Percentiles rank a stretch among this genome's conserved stretches.
Conservation (phyloP, 2,888 invertebrate genomes). For the Cheilosia impressa region DNA sequence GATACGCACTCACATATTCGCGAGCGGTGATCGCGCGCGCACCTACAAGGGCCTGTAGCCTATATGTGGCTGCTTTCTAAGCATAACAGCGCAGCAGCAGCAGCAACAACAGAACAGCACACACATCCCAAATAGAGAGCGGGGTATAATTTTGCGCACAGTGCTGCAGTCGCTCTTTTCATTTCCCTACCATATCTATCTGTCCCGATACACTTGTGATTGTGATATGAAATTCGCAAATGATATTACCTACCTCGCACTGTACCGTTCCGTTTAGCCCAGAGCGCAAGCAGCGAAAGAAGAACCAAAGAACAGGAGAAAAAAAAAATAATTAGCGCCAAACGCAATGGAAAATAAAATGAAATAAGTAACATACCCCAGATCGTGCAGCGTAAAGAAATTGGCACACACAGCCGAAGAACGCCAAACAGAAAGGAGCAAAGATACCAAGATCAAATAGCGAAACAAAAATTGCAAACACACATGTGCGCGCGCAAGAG, state of each 20-base stretch:
- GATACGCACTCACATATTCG: slow-evolving; percentile 73
- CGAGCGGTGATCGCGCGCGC: slow-evolving; percentile 45
- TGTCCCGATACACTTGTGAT: slow-evolving; percentile 53
- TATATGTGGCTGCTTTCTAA: slow-evolving; percentile 60
- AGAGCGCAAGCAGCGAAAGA: slow-evolving; percentile 8
- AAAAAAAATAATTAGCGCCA: slow-evolving; percentile 59
- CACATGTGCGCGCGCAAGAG: slow-evolving; percentile 62
- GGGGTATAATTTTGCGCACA: slow-evolving; percentile 34
- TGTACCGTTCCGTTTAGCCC: slow-evolving; percentile 8
- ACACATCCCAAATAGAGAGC: slow-evolving; percentile 62
- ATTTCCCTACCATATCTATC: slow-evolving; percentile 32
- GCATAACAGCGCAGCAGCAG: not conserved
- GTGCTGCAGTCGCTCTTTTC: slow-evolving; percentile 58
- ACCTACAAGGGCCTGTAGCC: slow-evolving; percentile 65
- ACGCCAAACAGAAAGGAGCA: slow-evolving; percentile 26
- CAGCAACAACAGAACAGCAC: slow-evolving; percentile 12
- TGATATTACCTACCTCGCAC: slow-evolving; percentile 47
- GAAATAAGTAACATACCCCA: slow-evolving; percentile 48
- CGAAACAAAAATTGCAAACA: slow-evolving; percentile 42
- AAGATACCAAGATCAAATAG: slow-evolving; percentile 13
- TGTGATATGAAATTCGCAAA: slow-evolving; percentile 60
- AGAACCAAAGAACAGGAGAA: slow-evolving; percentile 21
- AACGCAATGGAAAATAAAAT: slow-evolving; percentile 62
- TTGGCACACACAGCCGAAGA: slow-evolving; percentile 64
- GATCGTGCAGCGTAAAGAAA: slow-evolving; percentile 64